These are phyloP conservation scores for Orthonyx spaldingii DNA, from an alignment of 2,113 vertebrate species.

Conservation along the genomic window DNA sequence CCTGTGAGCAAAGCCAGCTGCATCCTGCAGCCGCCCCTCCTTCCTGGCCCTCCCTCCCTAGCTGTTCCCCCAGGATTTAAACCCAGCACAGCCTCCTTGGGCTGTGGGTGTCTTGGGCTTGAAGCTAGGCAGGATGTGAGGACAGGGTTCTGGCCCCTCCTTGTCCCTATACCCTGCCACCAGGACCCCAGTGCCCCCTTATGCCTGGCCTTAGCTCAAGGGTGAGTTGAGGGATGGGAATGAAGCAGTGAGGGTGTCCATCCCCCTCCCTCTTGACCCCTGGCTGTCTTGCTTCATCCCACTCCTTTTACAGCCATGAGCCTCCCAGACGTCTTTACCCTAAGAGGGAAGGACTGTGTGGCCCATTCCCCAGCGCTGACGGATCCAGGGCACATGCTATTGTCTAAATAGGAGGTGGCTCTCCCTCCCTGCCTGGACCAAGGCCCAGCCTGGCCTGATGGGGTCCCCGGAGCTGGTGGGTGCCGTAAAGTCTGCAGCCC, in stretches of 20 bases:
- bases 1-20: conserved; percentile 44
- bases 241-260: neutral
- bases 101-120: neutral
- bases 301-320: conserved; percentile 58
- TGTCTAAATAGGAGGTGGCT: conserved; percentile 51
- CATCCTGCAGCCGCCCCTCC: neutral
- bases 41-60: neutral
- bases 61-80: conserved; percentile 41
- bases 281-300: neutral
- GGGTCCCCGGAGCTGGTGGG: neutral
- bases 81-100: neutral
- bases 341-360: conserved; percentile 33
- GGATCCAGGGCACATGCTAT: neutral
- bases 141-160: neutral
- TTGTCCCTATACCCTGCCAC: neutral
- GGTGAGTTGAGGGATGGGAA: neutral
- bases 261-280: conserved; percentile 25
- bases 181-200: neutral
- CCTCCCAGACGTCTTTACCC: conserved; percentile 40
- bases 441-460: neutral
- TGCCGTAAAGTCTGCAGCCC: neutral
- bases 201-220: neutral
- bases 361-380: conserved; percentile 22
- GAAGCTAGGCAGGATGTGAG: neutral
- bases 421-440: neutral